These are phyloP conservation scores for Hemaris fuciformis DNA, from an alignment of 2,888 invertebrate species.

Conservation along the genomic window DNA sequence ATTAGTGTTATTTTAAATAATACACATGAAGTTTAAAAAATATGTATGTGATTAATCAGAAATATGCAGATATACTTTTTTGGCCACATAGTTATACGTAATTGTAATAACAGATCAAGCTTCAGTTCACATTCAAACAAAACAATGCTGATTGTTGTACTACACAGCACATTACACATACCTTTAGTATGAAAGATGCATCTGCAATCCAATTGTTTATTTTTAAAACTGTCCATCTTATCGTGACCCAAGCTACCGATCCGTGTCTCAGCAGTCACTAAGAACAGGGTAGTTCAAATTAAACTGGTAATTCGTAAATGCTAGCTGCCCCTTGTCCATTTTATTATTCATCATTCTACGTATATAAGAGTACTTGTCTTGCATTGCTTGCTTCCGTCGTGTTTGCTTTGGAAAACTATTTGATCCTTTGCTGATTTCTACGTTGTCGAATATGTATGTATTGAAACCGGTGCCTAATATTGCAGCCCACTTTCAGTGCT, in stretches of 20 bases:
- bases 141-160: conserved; percentile 48
- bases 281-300: conserved; percentile 55
- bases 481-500: conserved; percentile 30
- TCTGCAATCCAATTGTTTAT: conserved; percentile 66
- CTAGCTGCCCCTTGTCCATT: conserved; percentile 46
- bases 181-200: conserved; percentile 31
- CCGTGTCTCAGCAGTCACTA: conserved; percentile 25
- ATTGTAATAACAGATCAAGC: neutral
- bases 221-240: conserved; percentile 61
- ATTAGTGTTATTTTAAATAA: no score
- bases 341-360: conserved; percentile 56
- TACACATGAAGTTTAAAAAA: no score
- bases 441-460: conserved; percentile 20
- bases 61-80: neutral
- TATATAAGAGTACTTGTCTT: conserved; percentile 42
- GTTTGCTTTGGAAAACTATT: conserved; percentile 16
- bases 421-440: conserved; percentile 16
- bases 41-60: neutral
- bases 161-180: conserved; percentile 28
- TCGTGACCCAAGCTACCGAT: conserved; percentile 36
- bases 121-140: conserved; percentile 22
- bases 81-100: neutral
- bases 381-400: conserved; percentile 48
- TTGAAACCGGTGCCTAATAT: conserved; percentile 18
- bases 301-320: conserved; percentile 54